Percentiles rank a stretch among this genome's conserved stretches.
These are phyloP conservation scores for Scaptomyza hsui DNA, from an alignment of 1,140 invertebrate species.

Conservation along the genomic window DNA sequence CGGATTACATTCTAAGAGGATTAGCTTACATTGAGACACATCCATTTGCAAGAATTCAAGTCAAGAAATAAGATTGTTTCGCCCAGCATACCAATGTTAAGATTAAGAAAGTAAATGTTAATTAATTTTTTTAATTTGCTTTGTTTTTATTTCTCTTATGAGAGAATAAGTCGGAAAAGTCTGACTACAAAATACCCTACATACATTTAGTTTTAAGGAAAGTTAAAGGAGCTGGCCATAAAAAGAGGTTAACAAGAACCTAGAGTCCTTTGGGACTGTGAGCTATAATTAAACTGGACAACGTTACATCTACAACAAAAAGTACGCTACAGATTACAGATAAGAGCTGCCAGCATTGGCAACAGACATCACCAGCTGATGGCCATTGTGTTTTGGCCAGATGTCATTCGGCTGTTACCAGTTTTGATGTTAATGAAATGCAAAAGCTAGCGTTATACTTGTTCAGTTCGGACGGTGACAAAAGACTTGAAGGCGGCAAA, in stretches of 20 bases:
- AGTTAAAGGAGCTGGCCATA: neutral
- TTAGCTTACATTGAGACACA: slow-evolving; percentile 86
- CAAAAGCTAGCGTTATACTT: slow-evolving; percentile 27
- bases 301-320: neutral
- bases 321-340: neutral
- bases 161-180: neutral
- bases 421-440: slow-evolving; percentile 52
- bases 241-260: neutral
- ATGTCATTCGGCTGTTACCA: slow-evolving; percentile 21
- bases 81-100: slow-evolving; percentile 1
- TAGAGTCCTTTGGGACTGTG: neutral
- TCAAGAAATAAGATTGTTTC: slow-evolving; percentile 52
- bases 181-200: neutral
- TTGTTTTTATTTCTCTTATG: neutral
- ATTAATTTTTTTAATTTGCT: slow-evolving; percentile 14
- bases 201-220: neutral
- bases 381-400: slow-evolving; percentile 5
- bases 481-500: slow-evolving; percentile 1
- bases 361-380: slow-evolving; percentile 8
- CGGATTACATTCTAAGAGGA: slow-evolving; percentile 87
- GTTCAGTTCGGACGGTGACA: neutral
- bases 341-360: neutral
- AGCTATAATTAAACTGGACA: neutral
- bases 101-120: slow-evolving; percentile 27
- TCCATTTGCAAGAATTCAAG: slow-evolving; percentile 79